Conservation (phyloP, 2,797 vertebrate genomes). For the Amblyopsis hoosieri region DNA sequence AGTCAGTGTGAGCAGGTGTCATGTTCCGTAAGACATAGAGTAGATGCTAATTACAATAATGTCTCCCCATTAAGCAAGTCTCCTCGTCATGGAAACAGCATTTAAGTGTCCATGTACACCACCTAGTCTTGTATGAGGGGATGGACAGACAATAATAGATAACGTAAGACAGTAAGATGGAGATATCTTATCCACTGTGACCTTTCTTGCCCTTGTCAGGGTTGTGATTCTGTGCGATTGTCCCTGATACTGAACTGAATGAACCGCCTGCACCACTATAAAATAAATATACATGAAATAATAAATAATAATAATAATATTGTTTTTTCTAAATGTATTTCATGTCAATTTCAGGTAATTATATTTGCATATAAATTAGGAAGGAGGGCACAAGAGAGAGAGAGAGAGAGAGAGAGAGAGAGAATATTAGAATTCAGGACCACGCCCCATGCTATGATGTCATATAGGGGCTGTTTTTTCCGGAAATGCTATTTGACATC, state of each 20-base stretch:
- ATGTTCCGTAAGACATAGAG: no score
- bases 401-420: no score
- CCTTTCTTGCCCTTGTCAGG: background rate
- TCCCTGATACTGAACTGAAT: background rate
- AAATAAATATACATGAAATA: no score
- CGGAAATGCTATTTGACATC: no score
- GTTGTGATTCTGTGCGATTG: background rate
- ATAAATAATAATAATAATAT: no score
- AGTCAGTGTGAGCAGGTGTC: conserved; percentile 32
- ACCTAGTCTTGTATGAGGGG: conserved; percentile 7
- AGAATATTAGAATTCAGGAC: no score
- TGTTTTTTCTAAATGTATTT: no score
- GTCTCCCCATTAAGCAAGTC: conserved; percentile 53
- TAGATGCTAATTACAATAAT: conserved; percentile 65
- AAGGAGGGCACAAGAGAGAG: no score
- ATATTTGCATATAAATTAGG: no score
- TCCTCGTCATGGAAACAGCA: conserved; percentile 64
- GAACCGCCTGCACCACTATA: background rate
- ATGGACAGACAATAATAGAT: background rate
- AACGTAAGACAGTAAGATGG: conserved; percentile 5
- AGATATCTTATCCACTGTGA: background rate
- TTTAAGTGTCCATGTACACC: conserved; percentile 39
- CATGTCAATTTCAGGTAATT: no score
- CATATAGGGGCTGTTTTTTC: no score
- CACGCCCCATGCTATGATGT: no score